Conservation (phyloP, 2,113 vertebrate genomes). For the Uria lomvia region DNA sequence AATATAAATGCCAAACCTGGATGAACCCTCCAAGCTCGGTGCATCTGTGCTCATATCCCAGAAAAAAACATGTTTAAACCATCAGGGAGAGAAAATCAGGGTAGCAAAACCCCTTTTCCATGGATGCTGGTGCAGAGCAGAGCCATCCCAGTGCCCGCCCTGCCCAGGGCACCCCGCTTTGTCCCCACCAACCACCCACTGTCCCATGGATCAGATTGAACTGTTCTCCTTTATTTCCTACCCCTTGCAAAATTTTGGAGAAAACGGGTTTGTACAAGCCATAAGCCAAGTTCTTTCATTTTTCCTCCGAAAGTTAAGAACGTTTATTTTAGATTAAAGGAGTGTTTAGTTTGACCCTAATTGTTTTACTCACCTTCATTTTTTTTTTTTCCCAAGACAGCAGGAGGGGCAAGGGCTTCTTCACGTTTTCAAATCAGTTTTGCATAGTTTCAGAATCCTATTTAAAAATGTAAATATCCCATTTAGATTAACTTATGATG, state of each 20-base stretch:
- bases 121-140: not conserved
- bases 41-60: not conserved
- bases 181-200: not conserved
- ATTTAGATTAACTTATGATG: not conserved
- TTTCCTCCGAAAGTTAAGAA: not conserved
- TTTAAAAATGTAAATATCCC: not conserved
- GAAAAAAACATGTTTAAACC: not conserved
- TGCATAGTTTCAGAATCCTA: not conserved
- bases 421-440: not conserved
- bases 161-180: accelerated
- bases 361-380: accelerated
- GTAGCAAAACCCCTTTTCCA: not conserved
- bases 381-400: not conserved
- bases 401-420: not conserved
- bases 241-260: not conserved
- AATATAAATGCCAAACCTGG: not conserved
- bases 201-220: not conserved
- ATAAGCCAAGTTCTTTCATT: not conserved
- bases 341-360: not conserved
- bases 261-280: not conserved
- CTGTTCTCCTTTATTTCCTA: not conserved
- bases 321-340: not conserved
- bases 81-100: not conserved
- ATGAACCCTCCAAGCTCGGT: accelerated
- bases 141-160: not conserved